These are phyloP conservation scores for Cephus sareptanus DNA, from an alignment of 2,888 invertebrate species.

Conservation along the genomic window DNA sequence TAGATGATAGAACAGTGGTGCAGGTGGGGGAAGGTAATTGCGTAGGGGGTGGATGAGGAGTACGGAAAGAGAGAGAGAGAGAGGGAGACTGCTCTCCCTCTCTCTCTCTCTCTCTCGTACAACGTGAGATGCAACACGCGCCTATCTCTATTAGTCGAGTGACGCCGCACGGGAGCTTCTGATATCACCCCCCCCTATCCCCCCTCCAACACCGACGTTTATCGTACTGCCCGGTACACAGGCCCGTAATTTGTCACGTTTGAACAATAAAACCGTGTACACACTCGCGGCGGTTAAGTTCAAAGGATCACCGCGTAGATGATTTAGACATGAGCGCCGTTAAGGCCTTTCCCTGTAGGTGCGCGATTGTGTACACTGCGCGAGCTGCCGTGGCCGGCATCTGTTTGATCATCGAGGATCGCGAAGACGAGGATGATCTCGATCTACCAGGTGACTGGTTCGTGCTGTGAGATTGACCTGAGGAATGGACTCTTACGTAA, in stretches of 20 bases:
- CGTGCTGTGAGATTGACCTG: too few species aligned
- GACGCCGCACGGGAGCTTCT: constrained; percentile 52
- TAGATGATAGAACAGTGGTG: constrained; percentile 38
- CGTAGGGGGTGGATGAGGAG: constrained; percentile 21
- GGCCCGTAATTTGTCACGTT: constrained; percentile 41
- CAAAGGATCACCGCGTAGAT: constrained; percentile 31
- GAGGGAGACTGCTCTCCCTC: too few species aligned
- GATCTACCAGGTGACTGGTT: too few species aligned
- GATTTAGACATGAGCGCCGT: too few species aligned
- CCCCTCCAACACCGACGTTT: constrained; percentile 44
- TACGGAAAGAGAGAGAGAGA: too few species aligned
- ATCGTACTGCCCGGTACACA: constrained; percentile 25
- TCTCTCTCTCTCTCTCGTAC: too few species aligned
- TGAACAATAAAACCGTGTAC: constrained; percentile 39
- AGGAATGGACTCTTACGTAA: too few species aligned
- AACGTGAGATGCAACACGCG: constrained; percentile 54
- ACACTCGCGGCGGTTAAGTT: constrained; percentile 42
- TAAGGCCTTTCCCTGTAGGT: too few species aligned
- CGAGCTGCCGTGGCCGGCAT: too few species aligned
- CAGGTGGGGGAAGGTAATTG: constrained; percentile 30
- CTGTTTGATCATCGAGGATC: too few species aligned
- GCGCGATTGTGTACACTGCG: too few species aligned
- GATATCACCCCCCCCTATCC: constrained; percentile 33
- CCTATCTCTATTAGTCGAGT: constrained; percentile 64
- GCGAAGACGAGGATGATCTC: too few species aligned